Conservation (phyloP, 2,888 invertebrate genomes). For the Neoaliturus tenellus region DNA sequence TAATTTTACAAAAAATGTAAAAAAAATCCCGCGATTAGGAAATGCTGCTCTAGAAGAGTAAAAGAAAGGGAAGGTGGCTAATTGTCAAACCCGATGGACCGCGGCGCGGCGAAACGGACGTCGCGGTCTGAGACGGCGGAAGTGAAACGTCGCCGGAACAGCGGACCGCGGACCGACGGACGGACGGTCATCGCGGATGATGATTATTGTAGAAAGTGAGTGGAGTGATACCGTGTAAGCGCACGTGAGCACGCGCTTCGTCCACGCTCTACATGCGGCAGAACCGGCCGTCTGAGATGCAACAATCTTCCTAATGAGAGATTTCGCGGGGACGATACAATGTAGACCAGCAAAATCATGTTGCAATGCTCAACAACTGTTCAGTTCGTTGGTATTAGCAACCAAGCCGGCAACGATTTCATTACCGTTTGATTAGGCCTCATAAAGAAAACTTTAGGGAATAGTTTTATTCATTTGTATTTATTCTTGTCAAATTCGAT, state of each 20-base stretch:
- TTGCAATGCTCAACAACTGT: no score
- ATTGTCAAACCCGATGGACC: background rate
- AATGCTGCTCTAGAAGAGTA: background rate
- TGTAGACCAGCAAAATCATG: no score
- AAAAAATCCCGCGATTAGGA: no score
- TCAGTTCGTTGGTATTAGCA: no score
- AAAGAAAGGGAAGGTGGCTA: slow-evolving; percentile 7
- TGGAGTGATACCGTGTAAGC: background rate
- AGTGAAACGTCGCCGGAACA: background rate
- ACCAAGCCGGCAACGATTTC: no score
- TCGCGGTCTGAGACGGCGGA: slow-evolving; percentile 21
- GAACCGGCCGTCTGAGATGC: background rate
- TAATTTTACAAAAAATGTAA: no score
- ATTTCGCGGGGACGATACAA: no score
- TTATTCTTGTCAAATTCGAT: no score
- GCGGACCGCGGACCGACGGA: background rate
- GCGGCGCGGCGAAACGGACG: background rate
- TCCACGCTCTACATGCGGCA: background rate
- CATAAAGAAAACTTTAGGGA: no score
- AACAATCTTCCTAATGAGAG: no score
- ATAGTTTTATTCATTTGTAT: no score
- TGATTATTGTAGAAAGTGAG: slow-evolving; percentile 26
- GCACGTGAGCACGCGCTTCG: background rate
- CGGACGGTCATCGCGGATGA: background rate
- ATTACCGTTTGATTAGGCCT: no score